phyloP scores from a whole-genome alignment of 1,140 invertebrate genomes.

The Zaprionus gabonicus region DNA sequence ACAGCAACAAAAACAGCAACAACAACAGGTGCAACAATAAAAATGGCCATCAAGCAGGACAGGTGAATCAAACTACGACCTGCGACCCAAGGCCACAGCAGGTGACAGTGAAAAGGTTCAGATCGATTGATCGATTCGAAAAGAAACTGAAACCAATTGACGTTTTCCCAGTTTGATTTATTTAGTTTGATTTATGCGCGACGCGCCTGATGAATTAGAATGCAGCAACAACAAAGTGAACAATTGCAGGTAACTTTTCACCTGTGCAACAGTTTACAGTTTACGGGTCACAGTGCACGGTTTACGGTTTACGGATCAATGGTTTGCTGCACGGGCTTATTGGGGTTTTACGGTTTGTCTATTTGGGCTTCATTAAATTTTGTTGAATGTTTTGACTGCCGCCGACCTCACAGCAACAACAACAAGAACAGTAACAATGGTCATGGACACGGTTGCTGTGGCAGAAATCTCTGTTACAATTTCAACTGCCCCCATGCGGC shows the following conservation, averaged over 20 bases:
- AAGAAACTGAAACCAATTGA: conserved; percentile 32
- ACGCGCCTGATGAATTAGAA: conserved; percentile 56
- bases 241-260: conserved; percentile 1
- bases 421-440: conserved; percentile 14
- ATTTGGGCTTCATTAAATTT: conserved; percentile 45
- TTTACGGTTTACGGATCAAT: conserved; percentile 53
- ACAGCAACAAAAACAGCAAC: neutral
- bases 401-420: neutral
- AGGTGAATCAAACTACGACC: conserved; percentile 1
- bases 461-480: conserved; percentile 27
- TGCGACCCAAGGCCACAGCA: conserved; percentile 23
- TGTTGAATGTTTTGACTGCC: conserved; percentile 33
- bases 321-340: conserved; percentile 28
- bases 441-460: conserved; percentile 11
- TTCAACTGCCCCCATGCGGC: conserved; percentile 10
- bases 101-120: conserved; percentile 43
- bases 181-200: conserved; percentile 63
- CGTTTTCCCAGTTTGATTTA: conserved; percentile 55
- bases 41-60: conserved; percentile 19
- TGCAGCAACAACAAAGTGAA: conserved; percentile 20
- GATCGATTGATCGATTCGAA: conserved; percentile 28
- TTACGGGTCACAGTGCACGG: conserved; percentile 10
- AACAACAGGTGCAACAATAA: conserved; percentile 51
- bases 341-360: conserved; percentile 16
- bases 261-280: conserved; percentile 36